Evolutionary conservation across 30 jellyfish, hydroid and myxozoan genomes (phyloP), one percentile per base, ranked within the genome.

Genomic region (Chrysaora quinquecirrha): DNA sequence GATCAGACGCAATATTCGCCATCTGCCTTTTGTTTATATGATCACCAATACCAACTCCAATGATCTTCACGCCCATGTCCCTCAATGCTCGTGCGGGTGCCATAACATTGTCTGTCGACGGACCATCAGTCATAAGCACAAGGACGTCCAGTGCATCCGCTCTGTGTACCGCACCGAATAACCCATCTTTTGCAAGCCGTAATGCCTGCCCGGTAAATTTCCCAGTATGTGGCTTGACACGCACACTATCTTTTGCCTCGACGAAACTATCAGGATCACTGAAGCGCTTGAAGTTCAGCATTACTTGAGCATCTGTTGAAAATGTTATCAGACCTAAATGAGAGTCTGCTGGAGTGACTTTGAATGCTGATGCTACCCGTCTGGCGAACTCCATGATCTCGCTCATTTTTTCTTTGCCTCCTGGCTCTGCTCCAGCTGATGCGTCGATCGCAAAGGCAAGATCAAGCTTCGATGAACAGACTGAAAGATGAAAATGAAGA

Each of bases 391-490:
- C 98, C 89, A 90, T 85, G 27, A 91, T 90, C 67, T 93, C 98
- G 7, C 96, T 97, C 98, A 93, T 93, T 82, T 93, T 93, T 20
- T 93, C 98, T 61, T 93, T 93, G 75, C 98, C 98, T 32, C 96
- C 96, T 76, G 87, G 98, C 86, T 93, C 98, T 47, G 98, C 91
- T 4, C 98, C 98, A 30, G 98, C 98, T 46, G 97, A 86, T 10
- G 98, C 98, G 68, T 93, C 98, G 80, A 93, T 80, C n/a, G 92
- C 98, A 64, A 93, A 93, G 11, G 97, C 98, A 58, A 93, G 95
- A 70, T 93, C 98, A 48, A 93, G 93, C 63, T 86, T 93, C 23
- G 98, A 93, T 19, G 95, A 67, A 48, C 98, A 93, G 35, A 93
- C 98, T 93, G 54, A 25, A 74, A 82, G 27, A 71, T 12, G n/a